Conservation (phyloP, 37 sponge, comb jelly and placozoan genomes). For the Halichondria panicea region DNA sequence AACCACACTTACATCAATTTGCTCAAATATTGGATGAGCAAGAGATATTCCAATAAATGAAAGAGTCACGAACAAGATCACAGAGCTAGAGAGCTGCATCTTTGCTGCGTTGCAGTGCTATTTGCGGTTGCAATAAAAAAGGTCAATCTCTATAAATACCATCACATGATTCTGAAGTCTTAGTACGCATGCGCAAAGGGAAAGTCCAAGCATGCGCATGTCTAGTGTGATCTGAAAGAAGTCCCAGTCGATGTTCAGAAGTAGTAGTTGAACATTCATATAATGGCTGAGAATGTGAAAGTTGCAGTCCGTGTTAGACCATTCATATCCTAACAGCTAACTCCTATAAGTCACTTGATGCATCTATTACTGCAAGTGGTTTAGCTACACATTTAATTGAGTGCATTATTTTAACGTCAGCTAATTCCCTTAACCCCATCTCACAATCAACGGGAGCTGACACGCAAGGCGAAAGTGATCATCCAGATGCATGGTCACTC, state of each 20-base stretch:
- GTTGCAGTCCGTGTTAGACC: slow-evolving; percentile 82
- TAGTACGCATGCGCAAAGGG: not conserved
- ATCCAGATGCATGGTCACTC: slow-evolving; percentile 63
- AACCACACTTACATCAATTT: no score
- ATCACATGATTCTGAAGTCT: not conserved
- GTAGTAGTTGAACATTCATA: not conserved
- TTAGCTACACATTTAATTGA: not conserved
- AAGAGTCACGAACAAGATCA: no score
- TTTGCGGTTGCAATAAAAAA: not conserved
- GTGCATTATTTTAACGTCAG: not conserved
- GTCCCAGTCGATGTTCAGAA: not conserved
- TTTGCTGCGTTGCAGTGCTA: no score
- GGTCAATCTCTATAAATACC: not conserved
- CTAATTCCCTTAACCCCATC: not conserved
- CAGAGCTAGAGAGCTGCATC: no score
- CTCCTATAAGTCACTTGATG: not conserved
- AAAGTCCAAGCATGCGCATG: not conserved
- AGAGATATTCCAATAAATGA: no score
- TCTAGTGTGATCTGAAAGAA: not conserved
- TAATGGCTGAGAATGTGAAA: slow-evolving; percentile 79
- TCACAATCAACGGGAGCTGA: slow-evolving; percentile 64
- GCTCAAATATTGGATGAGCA: no score
- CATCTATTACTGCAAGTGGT: not conserved
- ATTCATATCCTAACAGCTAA: slow-evolving; percentile 39
- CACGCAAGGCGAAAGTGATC: slow-evolving; percentile 49